These are phyloP conservation scores for Hipparchia semele DNA, from an alignment of 2,888 invertebrate species.

Conservation along the genomic window DNA sequence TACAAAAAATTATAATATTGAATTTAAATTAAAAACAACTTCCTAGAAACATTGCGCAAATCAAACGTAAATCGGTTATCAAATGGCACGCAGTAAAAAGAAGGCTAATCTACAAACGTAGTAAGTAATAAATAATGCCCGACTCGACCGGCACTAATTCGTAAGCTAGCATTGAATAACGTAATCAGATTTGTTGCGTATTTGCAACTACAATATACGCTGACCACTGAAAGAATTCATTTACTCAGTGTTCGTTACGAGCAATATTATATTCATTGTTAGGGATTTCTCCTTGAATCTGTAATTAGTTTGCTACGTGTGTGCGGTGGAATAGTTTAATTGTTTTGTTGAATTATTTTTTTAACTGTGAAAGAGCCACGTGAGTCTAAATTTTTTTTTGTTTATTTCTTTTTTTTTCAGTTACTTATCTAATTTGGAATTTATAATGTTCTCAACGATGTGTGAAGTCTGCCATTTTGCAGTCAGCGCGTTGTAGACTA, in stretches of 20 bases:
- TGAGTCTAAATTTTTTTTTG: neutral
- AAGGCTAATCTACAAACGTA: constrained; percentile 16
- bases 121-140: neutral
- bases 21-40: neutral
- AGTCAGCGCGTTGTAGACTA: too few species aligned
- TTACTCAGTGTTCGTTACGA: neutral
- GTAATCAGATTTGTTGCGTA: constrained; percentile 33
- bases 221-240: constrained; percentile 9
- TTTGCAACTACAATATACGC: constrained; percentile 11
- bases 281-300: neutral
- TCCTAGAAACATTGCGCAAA: constrained; percentile 1
- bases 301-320: neutral
- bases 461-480: too few species aligned
- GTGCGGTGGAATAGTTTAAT: neutral
- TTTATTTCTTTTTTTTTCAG: neutral
- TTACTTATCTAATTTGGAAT: neutral
- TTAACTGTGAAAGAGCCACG: neutral
- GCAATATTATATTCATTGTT: neutral
- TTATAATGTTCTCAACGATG: too few species aligned
- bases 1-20: too few species aligned
- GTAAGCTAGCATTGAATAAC: constrained; percentile 15
- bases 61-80: neutral
- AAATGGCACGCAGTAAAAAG: constrained; percentile 13
- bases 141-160: constrained; percentile 29
- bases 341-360: neutral